Conservation (phyloP, 2,797 vertebrate genomes). For the Trematocara caparti region DNA sequence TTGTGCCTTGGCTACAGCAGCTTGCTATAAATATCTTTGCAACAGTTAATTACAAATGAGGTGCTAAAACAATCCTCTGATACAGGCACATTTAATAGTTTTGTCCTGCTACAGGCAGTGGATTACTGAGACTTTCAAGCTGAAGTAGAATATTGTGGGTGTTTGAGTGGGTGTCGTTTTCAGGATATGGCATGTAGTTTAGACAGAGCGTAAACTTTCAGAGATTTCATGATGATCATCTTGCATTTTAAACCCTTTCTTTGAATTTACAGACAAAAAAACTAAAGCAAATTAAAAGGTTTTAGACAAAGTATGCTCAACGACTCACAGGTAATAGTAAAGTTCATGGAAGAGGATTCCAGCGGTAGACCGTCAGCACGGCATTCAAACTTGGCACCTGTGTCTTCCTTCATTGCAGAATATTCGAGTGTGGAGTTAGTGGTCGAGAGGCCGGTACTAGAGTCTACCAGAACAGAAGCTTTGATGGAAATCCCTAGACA, state of each 20-base stretch:
- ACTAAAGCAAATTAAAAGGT: background rate
- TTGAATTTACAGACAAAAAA: background rate
- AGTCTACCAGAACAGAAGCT: slow-evolving; percentile 62
- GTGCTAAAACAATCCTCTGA: background rate
- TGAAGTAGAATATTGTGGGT: background rate
- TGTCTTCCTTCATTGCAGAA: slow-evolving; percentile 84
- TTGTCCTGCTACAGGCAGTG: background rate
- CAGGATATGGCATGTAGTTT: background rate
- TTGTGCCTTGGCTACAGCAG: background rate
- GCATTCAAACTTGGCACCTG: slow-evolving; percentile 83
- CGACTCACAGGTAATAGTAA: slow-evolving; percentile 91
- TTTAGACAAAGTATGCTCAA: background rate
- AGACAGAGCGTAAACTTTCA: background rate
- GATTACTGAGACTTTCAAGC: background rate
- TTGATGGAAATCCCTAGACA: slow-evolving; percentile 59
- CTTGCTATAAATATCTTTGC: background rate
- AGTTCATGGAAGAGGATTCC: slow-evolving; percentile 76
- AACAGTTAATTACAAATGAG: background rate
- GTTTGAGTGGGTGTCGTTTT: background rate
- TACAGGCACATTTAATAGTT: background rate
- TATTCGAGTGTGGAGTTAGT: slow-evolving; percentile 84
- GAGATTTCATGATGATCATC: background rate
- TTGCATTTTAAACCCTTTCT: background rate
- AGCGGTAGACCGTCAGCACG: slow-evolving; percentile 52
- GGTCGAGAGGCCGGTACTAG: slow-evolving; percentile 79